Evolutionary conservation across 1,140 invertebrate species (phyloP), one percentile per base, ranked within the genome.

Genomic region (Pseudomyrmex cubaensis): DNA sequence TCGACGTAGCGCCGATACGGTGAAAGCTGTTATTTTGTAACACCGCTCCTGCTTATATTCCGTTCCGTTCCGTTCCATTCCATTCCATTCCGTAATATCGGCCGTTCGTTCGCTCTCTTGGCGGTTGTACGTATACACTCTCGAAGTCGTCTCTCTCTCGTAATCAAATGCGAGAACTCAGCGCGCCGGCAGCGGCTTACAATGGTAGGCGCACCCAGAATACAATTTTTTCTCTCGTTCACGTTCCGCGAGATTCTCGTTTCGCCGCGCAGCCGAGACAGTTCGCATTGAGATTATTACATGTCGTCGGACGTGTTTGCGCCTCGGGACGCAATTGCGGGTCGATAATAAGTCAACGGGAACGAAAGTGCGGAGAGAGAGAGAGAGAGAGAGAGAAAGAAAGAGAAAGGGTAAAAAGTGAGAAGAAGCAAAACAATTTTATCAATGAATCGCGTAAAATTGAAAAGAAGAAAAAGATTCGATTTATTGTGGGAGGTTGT

Each of bases 21-120:
- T 94, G 94, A 94, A 94, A 94, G 94, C 93, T 94, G 94, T 94
- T 94, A 94, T 94, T 94, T 94, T 94, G 94, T 94, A 94, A 94
- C 92, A 94, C 92, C 9, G 93, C 93, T 92, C 90, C 91, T 92
- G 92, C 92, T 92, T 35, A 35, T 35, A 35, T 35, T 35, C 35
- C 35, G 92, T 93, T 92, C 93, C 91, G 85, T 90, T 92, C 90
- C 87, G 86, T 92, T 90, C 91, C 91, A 89, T 93, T 90, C 92
- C 92, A 86, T 90, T 86, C 82, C 63, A 87, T 89, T 85, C 88
- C 52, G 82, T 20, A 85, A 85, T 92, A 90, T 89, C 89, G 84
- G 61, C 82, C 76, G 74, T 83, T 88, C 86, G 82, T 76, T 88
- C 78, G 66, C 82, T 84, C 25, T 69, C 54, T 88, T 78, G 35